phyloP scores from a whole-genome alignment of 2,113 vertebrate species.

The Hydrolagus affinis region DNA sequence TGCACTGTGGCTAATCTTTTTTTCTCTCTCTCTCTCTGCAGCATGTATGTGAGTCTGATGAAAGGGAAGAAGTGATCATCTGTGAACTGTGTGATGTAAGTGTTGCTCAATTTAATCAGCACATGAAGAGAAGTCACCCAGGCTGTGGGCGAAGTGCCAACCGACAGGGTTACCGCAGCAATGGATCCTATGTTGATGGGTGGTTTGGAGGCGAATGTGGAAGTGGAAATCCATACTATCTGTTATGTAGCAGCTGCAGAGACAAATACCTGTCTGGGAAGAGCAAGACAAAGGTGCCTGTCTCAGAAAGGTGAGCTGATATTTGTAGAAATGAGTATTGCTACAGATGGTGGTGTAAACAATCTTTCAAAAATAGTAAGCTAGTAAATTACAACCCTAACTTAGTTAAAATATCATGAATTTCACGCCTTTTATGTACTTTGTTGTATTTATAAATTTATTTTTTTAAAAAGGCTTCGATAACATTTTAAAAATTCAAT shows the following conservation, averaged over 20 bases:
- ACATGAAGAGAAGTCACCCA: slow-evolving; percentile 94
- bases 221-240: slow-evolving; percentile 91
- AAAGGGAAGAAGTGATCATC: slow-evolving; percentile 87
- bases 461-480: too few species aligned
- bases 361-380: not conserved
- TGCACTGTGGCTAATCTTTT: not conserved
- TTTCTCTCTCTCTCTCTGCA: slow-evolving; percentile 45
- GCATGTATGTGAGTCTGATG: slow-evolving; percentile 93
- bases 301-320: slow-evolving; percentile 72
- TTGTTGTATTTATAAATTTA: too few species aligned
- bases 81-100: slow-evolving; percentile 89
- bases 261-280: slow-evolving; percentile 87
- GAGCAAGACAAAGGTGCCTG: slow-evolving; percentile 72
- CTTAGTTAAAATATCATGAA: too few species aligned
- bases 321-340: not conserved
- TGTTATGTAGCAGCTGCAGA: slow-evolving; percentile 82
- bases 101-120: slow-evolving; percentile 90
- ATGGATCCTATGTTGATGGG: slow-evolving; percentile 92
- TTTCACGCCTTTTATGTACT: too few species aligned
- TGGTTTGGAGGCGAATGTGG: slow-evolving; percentile 97
- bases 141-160: slow-evolving; percentile 93
- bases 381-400: too few species aligned
- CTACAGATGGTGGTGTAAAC: not conserved
- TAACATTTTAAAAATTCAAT: too few species aligned
- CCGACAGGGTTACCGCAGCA: slow-evolving; percentile 92